Evolutionary conservation across 1,140 invertebrate species (phyloP), one percentile per base, ranked within the genome.

Genomic region (Mizuhopecten yessoensis): DNA sequence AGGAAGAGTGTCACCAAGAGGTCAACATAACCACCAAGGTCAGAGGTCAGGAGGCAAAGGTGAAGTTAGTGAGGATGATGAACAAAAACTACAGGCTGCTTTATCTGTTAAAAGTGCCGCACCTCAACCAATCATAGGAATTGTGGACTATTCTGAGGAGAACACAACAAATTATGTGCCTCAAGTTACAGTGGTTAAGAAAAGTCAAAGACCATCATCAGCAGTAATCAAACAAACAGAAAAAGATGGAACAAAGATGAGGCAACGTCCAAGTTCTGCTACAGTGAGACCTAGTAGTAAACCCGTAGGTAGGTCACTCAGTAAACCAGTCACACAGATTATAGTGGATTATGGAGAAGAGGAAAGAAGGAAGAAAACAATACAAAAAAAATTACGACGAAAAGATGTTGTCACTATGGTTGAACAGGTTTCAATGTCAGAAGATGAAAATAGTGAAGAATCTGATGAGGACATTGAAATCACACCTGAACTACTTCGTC

Each of bases 401-500:
- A 94, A 90, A 87, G 94, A 94, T 57, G 34, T 94, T 39, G 88
- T 93, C 0, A 95, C 94, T 9, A 93, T 95, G 94, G 92, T 94
- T 33, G 88, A 93, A 42, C 91, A 92, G 88, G 33, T 92, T n/a
- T 75, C 86, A 89, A 45, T 91, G 33, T 91, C 92, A 20, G 93
- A 94, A 45, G 93, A 95, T n/a, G 92, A 92, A 29, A 91, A 91
- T 33, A 89, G 89, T 34, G 39, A 90, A 34, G 87, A 57, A 39
- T 34, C 88, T n/a, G n/a, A 49, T n/a, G n/a, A 49, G 45, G 89
- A 87, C 11, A 75, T 75, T n/a, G 88, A 90, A 45, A 89, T 92
- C 7, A 92, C 91, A 0, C 89, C 91, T 39, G 88, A 92, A 29
- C 87, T 89, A 87, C 86, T 92, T n/a, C 75, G 90, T 33, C 34